Conservation (phyloP, 2,797 vertebrate species). For the Tamandua tetradactyla region DNA sequence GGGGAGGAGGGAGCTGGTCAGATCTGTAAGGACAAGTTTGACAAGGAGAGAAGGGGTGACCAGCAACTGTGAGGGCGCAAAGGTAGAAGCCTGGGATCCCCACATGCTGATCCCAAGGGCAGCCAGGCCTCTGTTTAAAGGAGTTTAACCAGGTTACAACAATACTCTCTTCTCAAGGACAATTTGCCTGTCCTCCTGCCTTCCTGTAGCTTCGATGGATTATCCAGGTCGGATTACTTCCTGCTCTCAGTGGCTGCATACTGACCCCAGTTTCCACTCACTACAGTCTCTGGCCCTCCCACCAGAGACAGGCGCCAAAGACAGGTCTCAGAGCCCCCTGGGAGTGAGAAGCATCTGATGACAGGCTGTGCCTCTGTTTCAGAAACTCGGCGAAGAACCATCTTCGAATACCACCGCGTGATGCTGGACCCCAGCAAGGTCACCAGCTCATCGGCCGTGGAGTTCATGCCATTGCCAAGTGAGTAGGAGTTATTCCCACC, state of each 20-base stretch:
- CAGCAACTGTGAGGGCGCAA: neutral
- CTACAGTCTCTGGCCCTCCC: neutral
- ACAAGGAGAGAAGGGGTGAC: neutral
- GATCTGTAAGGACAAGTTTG: neutral
- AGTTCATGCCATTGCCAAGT: constrained; percentile 95
- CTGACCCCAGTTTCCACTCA: neutral
- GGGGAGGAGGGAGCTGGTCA: neutral
- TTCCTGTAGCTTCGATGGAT: neutral
- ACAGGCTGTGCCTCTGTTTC: constrained; percentile 16
- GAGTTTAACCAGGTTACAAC: neutral
- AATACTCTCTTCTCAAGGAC: neutral
- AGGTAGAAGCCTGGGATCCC: neutral
- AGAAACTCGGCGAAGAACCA: constrained; percentile 90
- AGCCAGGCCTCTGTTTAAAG: neutral
- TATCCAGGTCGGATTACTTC: neutral
- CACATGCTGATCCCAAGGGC: neutral
- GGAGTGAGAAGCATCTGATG: neutral
- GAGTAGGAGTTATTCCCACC: constrained; percentile 78
- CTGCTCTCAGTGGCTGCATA: neutral
- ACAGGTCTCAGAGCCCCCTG: neutral
- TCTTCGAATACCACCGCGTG: constrained; percentile 96
- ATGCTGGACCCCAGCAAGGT: constrained; percentile 92
- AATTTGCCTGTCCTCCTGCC: too few relatives aligned
- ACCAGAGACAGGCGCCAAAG: neutral
- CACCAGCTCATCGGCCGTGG: constrained; percentile 89